These are phyloP conservation scores for Rotaria socialis DNA, from an alignment of 2,888 invertebrate genomes.

Conservation along the genomic window DNA sequence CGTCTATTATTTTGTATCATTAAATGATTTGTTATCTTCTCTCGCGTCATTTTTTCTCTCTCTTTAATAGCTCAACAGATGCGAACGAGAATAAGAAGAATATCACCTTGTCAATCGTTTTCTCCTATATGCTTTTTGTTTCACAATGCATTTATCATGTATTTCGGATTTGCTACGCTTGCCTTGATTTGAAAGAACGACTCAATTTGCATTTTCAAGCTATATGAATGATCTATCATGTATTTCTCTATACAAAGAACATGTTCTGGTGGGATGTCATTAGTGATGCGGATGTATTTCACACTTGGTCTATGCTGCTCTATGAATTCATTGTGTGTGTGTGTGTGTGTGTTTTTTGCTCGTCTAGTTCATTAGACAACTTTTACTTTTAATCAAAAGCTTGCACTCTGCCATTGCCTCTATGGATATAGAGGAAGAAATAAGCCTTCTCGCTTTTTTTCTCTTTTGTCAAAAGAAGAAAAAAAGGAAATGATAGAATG, in stretches of 20 bases:
- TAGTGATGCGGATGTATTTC: slow-evolving; percentile 29
- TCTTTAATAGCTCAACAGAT: background rate
- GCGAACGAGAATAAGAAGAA: background rate
- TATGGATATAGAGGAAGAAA: slow-evolving; percentile 4
- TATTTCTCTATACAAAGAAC: slow-evolving; percentile 27
- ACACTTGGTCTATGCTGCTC: slow-evolving; percentile 1
- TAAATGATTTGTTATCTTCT: background rate
- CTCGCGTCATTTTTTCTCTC: too few relatives aligned
- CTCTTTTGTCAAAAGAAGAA: background rate
- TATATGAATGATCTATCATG: slow-evolving; percentile 25
- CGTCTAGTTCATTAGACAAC: slow-evolving; percentile 32
- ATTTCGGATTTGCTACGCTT: slow-evolving; percentile 29
- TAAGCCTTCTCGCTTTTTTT: slow-evolving; percentile 6
- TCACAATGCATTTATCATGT: slow-evolving; percentile 8
- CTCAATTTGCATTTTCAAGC: slow-evolving; percentile 32
- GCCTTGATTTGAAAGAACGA: slow-evolving; percentile 26
- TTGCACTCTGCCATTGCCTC: background rate
- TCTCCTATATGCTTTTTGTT: background rate
- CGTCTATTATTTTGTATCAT: background rate
- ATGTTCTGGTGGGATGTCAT: slow-evolving; percentile 18
- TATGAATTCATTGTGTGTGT: slow-evolving; percentile 18
- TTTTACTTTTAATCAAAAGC: slow-evolving; percentile 32
- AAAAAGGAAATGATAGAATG: slow-evolving; percentile 29
- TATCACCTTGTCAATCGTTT: background rate
- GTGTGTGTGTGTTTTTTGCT: slow-evolving; percentile 32